Base-by-base conservation (phyloP, 2,888 invertebrate genomes). In the Noctua fimbriata region DNA sequence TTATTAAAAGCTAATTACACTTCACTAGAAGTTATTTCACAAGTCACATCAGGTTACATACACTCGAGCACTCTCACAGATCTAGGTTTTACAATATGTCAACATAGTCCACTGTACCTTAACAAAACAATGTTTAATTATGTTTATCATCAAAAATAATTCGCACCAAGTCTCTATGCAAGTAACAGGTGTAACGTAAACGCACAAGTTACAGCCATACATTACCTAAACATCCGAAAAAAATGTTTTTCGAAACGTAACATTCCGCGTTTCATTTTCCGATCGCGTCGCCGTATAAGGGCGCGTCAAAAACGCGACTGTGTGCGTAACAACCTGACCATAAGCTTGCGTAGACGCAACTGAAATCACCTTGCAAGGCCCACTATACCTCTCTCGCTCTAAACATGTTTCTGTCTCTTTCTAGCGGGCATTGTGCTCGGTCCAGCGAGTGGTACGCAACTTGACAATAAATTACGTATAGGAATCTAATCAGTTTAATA, bases 311-410 rank as follows among this genome's bases (percentile, higher is more conserved):
- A 87, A 87, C 89, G 90, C 92, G 92, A 93, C 89, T 93, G 94
- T 94, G 95, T 95, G 95, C 91, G 93, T 94, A 91, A 95, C 96
- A 95, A 95, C 96, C 95, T 95, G 95, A 93, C 95, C 91, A 93
- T 92, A 92, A 93, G 96, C 95, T 94, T 95, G 96, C 97, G 96
- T 95, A 93, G 93, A 94, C 95, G 96, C 97, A 96, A 97, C 97
- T 97, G 94, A 96, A 96, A 96, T 96, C 96, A 96, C 97, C 97
- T 97, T 97, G 97, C 97, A 97, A 97, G 97, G 97, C 96, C 96
- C 96, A 96, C 94, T 96, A 92, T 93, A 88, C 79, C 93, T 88
- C 89, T 96, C 96, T 94, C 95, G 81, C 89, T 96, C 93, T 93
- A 92, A 94, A 92, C 93, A 85, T 92, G 89, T 93, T 65, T 70